phyloP scores from a whole-genome alignment of 2,888 invertebrate genomes.

The Parnassius smintheus region DNA sequence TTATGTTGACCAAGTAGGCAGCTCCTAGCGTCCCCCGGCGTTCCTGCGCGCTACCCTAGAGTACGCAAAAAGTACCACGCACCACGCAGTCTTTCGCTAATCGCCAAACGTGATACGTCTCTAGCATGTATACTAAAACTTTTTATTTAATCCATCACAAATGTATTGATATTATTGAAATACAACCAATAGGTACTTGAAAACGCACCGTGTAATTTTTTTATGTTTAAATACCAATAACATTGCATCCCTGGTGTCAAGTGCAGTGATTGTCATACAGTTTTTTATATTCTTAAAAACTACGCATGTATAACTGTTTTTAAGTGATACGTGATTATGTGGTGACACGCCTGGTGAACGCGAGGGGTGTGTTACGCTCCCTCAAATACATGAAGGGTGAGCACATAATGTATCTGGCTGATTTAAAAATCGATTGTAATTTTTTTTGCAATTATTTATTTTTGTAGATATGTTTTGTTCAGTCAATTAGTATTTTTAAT shows the following conservation, averaged over 20 bases:
- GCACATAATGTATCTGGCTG: constrained; percentile 32
- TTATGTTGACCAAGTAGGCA: constrained; percentile 47
- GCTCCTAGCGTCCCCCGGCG: constrained; percentile 57
- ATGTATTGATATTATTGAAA: constrained; percentile 33
- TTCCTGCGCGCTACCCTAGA: constrained; percentile 63
- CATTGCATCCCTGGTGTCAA: constrained; percentile 27
- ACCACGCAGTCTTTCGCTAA: constrained; percentile 69
- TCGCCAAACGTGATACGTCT: constrained; percentile 61
- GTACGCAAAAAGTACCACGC: constrained; percentile 62
- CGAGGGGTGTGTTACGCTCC: constrained; percentile 48
- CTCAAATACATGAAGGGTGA: constrained; percentile 71
- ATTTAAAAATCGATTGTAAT: too few species aligned
- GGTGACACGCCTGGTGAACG: constrained; percentile 40
- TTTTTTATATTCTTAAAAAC: constrained; percentile 34
- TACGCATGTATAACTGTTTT: constrained; percentile 50
- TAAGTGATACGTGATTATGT: constrained; percentile 45
- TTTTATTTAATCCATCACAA: constrained; percentile 35
- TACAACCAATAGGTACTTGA: constrained; percentile 16
- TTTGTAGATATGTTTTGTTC: too few species aligned
- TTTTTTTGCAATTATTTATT: too few species aligned
- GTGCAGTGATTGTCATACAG: constrained; percentile 37
- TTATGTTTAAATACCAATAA: neutral
- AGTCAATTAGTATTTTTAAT: too few species aligned
- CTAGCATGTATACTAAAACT: constrained; percentile 48
- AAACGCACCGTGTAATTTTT: neutral